Evolutionary conservation across 2,113 vertebrate genomes (phyloP).

Genomic region (Laterallus jamaicensis): DNA sequence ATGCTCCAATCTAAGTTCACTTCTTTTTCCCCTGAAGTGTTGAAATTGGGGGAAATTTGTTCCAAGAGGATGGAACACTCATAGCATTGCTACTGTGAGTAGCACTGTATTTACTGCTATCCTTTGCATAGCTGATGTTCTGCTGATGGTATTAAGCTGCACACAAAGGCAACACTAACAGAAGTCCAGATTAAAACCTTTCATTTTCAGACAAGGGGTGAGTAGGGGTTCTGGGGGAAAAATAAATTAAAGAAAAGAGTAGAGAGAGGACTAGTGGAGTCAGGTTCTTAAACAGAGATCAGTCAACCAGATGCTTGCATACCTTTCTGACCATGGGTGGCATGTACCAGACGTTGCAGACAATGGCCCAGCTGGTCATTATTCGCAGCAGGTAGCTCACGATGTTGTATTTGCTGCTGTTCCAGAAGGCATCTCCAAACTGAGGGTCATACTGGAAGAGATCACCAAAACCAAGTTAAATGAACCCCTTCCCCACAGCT

Average conservation of each 20-base stretch:
- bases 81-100: background rate
- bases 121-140: background rate
- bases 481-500: background rate
- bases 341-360: constrained; percentile 95
- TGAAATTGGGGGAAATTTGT: background rate
- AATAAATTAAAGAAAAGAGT: no score
- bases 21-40: background rate
- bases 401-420: constrained; percentile 91
- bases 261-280: background rate
- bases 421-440: constrained; percentile 97
- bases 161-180: background rate
- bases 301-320: background rate
- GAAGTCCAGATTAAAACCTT: background rate
- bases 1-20: background rate
- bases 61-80: background rate
- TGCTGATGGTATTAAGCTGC: background rate
- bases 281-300: background rate
- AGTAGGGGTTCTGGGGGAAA: background rate
- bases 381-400: constrained; percentile 92
- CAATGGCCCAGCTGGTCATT: constrained; percentile 98
- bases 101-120: background rate
- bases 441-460: constrained; percentile 88
- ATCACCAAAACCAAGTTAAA: background rate
- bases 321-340: constrained; percentile 92
- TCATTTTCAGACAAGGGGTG: background rate